phyloP scores from a whole-genome alignment of 2,888 invertebrate species.

The Sphaerophoria rueppellii region DNA sequence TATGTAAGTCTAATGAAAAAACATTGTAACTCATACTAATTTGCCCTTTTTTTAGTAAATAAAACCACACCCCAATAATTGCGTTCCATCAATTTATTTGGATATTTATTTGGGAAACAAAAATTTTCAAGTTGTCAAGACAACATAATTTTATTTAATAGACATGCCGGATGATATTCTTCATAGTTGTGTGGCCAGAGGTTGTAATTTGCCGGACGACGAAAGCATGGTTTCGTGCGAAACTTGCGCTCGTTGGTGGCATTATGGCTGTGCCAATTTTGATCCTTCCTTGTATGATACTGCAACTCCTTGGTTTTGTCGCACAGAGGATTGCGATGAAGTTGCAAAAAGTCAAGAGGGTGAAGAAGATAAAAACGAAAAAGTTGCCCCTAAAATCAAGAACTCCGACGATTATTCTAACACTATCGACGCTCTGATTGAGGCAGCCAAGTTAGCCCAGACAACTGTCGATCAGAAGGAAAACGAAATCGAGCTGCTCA shows the following conservation, averaged over 20 bases:
- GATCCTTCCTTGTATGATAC: constrained; percentile 1
- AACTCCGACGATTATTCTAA: constrained; percentile 4
- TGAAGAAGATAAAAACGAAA: not conserved
- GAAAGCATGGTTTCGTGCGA: constrained; percentile 7
- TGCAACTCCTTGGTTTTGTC: constrained; percentile 5
- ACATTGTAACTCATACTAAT: no score
- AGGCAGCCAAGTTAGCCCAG: constrained; percentile 8
- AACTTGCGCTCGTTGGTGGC: not conserved
- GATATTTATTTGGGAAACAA: no score
- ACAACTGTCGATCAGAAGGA: constrained; percentile 13
- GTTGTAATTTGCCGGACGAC: not conserved
- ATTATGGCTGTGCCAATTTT: not conserved
- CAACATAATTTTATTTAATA: no score
- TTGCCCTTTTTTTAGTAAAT: no score
- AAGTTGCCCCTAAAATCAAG: not conserved
- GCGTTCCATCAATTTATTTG: no score
- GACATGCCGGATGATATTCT: not conserved
- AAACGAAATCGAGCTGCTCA: not conserved
- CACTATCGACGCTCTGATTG: constrained; percentile 5
- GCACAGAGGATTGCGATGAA: not conserved
- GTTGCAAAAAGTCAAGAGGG: not conserved
- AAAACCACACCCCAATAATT: no score
- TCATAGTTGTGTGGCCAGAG: no score
- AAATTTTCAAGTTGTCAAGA: no score
- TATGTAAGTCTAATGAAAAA: no score